Percentiles rank a stretch among this genome's conserved stretches.
Conservation (phyloP, 2,113 vertebrate species). For the Pardalotus punctatus region DNA sequence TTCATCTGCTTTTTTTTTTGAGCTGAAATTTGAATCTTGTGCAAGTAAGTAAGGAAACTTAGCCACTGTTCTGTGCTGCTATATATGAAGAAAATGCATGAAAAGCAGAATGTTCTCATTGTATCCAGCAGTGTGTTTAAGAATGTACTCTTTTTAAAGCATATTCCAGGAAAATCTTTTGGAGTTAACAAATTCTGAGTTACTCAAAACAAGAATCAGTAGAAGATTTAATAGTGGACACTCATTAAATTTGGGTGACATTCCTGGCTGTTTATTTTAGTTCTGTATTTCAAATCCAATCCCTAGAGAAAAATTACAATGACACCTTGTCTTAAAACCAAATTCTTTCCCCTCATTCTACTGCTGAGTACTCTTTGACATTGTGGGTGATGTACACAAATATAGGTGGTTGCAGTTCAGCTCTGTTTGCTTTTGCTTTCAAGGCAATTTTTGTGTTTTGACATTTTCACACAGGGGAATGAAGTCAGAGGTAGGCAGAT, state of each 20-base stretch:
- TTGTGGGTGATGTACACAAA: neutral
- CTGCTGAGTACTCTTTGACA: neutral
- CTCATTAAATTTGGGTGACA: neutral
- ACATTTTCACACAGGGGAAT: slow-evolving; percentile 8
- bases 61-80: neutral
- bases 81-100: neutral
- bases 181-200: neutral
- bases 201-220: neutral
- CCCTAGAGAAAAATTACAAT: neutral
- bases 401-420: neutral
- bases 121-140: neutral
- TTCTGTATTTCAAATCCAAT: neutral
- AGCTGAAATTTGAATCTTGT: neutral
- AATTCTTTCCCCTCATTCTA: neutral
- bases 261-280: neutral
- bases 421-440: slow-evolving; percentile 3
- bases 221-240: neutral
- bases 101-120: neutral
- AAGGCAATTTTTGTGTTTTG: slow-evolving; percentile 3
- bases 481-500: neutral
- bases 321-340: neutral
- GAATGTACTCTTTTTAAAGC: neutral
- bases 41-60: neutral
- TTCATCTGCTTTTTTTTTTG: neutral
- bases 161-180: neutral